Percentiles rank a stretch among this genome's conserved stretches.
phyloP scores from a whole-genome alignment of 2,113 vertebrate genomes.

The Ctenomys sociabilis region DNA sequence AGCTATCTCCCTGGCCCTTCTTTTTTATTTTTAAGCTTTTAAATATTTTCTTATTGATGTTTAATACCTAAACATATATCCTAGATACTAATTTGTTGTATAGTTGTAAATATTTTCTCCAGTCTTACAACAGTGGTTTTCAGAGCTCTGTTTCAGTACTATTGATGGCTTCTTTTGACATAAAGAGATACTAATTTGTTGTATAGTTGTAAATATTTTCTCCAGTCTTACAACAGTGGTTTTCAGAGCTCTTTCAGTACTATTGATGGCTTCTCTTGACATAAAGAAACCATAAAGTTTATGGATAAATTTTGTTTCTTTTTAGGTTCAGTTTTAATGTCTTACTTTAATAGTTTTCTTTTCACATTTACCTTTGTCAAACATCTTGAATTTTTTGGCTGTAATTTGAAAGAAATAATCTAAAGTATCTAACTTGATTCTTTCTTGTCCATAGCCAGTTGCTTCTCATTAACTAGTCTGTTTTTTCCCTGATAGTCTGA shows the following conservation, averaged over 20 bases:
- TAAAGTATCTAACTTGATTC: background rate
- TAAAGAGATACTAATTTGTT: no score
- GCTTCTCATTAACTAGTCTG: background rate
- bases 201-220: conserved; percentile 39
- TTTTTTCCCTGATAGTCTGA: background rate
- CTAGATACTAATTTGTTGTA: background rate
- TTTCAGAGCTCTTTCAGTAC: background rate
- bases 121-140: background rate
- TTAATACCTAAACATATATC: background rate
- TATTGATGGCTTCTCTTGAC: conserved; percentile 3
- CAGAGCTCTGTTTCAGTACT: background rate
- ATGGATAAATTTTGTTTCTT: conserved; percentile 1
- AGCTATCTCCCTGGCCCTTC: background rate
- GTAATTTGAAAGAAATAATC: conserved; percentile 5
- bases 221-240: background rate
- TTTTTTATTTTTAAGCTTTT: conserved; percentile 10
- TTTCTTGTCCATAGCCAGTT: background rate
- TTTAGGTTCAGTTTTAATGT: background rate
- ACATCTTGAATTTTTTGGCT: conserved; percentile 16
- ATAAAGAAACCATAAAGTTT: background rate
- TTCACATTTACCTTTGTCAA: conserved; percentile 3
- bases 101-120: conserved; percentile 14
- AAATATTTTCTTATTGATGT: background rate
- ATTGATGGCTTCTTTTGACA: background rate
- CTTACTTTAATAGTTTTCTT: conserved; percentile 3